Evolutionary conservation across 2,797 vertebrate species (phyloP), one percentile per base, ranked within the genome.

Genomic region (Chelon auratus): DNA sequence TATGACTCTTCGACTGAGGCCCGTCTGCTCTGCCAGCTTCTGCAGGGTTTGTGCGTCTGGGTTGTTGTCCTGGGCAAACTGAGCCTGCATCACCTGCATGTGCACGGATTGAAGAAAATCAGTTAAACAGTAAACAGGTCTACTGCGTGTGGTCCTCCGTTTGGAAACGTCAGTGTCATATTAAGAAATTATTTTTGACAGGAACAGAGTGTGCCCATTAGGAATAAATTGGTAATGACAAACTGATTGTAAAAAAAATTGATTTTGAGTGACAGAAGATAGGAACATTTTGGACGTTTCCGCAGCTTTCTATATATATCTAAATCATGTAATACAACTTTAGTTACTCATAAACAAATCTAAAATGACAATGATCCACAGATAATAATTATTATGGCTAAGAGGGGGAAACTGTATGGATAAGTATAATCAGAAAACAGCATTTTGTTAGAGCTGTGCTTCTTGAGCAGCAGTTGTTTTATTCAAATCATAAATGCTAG

Each of bases 51-150:
- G 97, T 69, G 96, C 96, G 2, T 97, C 97, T 40, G 97, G 97
- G 73, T 97, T 98, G 91, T 97, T 97, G 93, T 98, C 97, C 93
- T 97, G 97, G 82, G 96, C 96, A 86, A 98, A 98, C 81, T 97
- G 97, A 64, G 95, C 95, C 93, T 98, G 97, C 97, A 98, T 97
- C 78, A 98, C 95, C 97, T 99, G 93, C 53, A 89, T 13, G 57
- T 12, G 47, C 60, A 67, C 20, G 70, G 33, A 42, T 1, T 18
- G 37, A 36, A 68, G 1, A 22, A 13, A 42, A 37, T 14, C 13
- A 14, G 2, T 20, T 39, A 26, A 71, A 20, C 14, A 45, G 51
- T 65, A 62, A 3, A 37, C 14, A 40, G 9, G 11, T 30, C 74
- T 9, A 33, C 9, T 48, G 13, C n/a, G n/a, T 61, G 69, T 53